Conservation (phyloP, 2,113 vertebrate species). For the Ovis aries region DNA sequence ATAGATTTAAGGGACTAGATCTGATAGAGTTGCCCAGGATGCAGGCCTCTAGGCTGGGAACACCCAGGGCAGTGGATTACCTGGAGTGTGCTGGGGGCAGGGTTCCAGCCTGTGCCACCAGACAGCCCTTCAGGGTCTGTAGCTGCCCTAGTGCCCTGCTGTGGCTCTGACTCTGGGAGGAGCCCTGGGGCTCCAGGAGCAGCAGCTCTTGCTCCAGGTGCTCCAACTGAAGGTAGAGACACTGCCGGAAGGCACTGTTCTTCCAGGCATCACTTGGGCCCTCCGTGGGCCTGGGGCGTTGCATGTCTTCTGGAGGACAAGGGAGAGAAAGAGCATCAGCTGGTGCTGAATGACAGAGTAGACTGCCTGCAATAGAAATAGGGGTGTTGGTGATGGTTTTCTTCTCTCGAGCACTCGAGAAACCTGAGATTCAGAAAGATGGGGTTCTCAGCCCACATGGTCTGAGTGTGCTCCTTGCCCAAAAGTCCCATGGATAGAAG, state of each 20-base stretch:
- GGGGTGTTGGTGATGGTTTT: neutral
- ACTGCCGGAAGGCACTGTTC: slow-evolving; percentile 79
- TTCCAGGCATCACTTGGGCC: slow-evolving; percentile 73
- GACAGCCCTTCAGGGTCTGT: slow-evolving; percentile 85
- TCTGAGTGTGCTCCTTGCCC: neutral
- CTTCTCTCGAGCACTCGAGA: neutral
- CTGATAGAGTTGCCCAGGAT: neutral
- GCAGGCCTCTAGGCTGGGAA: neutral
- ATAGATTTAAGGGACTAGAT: too few relatives aligned
- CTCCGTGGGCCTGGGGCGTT: slow-evolving; percentile 70
- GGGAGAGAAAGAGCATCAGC: neutral
- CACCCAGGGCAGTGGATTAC: slow-evolving; percentile 58
- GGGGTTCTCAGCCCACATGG: neutral
- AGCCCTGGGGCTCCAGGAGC: slow-evolving; percentile 84
- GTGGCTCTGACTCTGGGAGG: slow-evolving; percentile 83
- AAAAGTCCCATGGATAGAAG: neutral
- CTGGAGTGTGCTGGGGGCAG: slow-evolving; percentile 66
- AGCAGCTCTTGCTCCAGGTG: slow-evolving; percentile 85
- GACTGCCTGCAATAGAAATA: neutral
- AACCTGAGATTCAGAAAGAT: neutral
- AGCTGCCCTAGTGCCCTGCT: slow-evolving; percentile 86
- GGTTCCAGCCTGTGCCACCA: slow-evolving; percentile 77
- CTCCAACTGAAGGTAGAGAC: slow-evolving; percentile 88
- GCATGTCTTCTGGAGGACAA: slow-evolving; percentile 67
- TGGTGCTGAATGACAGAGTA: neutral